A percentile compares a stretch with the other conserved stretches of the same genome.
Evolutionary conservation across 2,113 vertebrate genomes (phyloP).

Genomic region (Siniperca chuatsi): DNA sequence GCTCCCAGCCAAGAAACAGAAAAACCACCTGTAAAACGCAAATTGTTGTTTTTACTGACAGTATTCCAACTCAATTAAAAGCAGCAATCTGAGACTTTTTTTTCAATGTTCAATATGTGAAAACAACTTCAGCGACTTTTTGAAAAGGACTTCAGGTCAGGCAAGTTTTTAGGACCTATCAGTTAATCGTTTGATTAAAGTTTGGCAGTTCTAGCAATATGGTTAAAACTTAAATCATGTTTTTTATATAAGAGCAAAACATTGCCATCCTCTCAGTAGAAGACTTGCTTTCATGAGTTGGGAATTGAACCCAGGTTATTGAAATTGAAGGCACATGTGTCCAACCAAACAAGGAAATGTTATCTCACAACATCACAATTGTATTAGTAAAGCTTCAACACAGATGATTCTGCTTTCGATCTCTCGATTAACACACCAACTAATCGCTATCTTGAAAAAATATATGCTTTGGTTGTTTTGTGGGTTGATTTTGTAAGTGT

Average conservation of each 20-base stretch:
- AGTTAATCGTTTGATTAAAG: not conserved
- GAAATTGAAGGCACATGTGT: conserved; percentile 27
- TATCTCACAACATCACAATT: not conserved
- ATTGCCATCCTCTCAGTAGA: not conserved
- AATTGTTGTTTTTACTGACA: not conserved
- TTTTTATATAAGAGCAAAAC: not conserved
- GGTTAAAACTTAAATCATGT: not conserved
- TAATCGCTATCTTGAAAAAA: not conserved
- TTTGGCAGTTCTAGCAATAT: not conserved
- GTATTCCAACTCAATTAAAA: not conserved
- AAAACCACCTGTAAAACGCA: too few species aligned
- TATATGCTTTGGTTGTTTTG: not conserved
- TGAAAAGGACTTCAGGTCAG: not conserved
- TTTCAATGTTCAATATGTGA: too few species aligned
- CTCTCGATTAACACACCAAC: not conserved
- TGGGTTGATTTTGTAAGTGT: not conserved
- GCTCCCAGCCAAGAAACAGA: too few species aligned
- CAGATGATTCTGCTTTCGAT: not conserved
- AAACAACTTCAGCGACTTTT: not conserved
- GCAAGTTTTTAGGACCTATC: not conserved
- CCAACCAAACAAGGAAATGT: not conserved
- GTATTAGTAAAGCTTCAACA: not conserved
- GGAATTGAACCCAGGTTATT: not conserved
- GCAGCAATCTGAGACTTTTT: not conserved
- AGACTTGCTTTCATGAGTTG: not conserved